Evolutionary conservation across 2,113 vertebrate species (phyloP).

Genomic region (Ascaphus truei): DNA sequence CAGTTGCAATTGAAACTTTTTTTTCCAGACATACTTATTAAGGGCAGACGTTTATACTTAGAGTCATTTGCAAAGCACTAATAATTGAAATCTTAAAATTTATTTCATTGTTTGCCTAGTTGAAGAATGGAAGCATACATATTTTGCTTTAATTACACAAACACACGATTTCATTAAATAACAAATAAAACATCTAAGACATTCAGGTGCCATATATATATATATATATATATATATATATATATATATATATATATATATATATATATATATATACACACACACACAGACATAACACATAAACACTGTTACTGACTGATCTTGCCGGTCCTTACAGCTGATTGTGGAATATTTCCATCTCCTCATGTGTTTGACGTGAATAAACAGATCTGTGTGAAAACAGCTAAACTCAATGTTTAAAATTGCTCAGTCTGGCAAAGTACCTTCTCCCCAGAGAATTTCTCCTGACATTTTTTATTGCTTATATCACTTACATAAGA

Average conservation of each 20-base stretch:
- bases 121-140: too few species aligned
- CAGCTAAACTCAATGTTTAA: conserved; percentile 20
- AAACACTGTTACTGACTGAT: not conserved
- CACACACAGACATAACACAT: conserved; percentile 10
- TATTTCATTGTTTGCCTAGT: too few species aligned
- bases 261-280: too few species aligned
- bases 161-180: not conserved
- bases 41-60: too few species aligned
- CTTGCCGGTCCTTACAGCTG: not conserved
- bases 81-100: too few species aligned
- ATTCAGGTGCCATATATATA: not conserved
- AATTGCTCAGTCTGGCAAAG: conserved; percentile 1
- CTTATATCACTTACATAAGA: conserved; percentile 30
- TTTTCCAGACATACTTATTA: too few species aligned
- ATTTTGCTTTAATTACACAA: not conserved
- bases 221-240: too few species aligned
- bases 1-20: not conserved
- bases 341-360: conserved; percentile 21
- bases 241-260: too few species aligned
- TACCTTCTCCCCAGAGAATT: not conserved
- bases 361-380: conserved; percentile 12
- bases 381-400: conserved; percentile 23
- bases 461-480: conserved; percentile 18
- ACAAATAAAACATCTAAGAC: not conserved
- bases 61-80: too few species aligned